Conservation (phyloP, 2,113 vertebrate species). For the Phyllostomus discolor region DNA sequence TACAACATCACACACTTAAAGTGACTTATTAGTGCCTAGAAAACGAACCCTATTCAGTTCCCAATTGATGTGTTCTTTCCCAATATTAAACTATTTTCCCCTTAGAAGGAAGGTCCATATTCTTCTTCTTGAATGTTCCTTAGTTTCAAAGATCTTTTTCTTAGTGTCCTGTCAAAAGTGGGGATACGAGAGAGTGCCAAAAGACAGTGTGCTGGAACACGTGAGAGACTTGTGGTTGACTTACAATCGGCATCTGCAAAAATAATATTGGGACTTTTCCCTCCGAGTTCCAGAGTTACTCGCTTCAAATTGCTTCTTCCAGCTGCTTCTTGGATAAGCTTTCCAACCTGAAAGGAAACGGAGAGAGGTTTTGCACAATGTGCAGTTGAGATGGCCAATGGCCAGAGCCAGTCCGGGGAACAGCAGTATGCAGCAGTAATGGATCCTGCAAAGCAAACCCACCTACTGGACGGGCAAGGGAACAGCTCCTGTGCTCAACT, state of each 20-base stretch:
- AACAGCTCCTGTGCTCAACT: background rate
- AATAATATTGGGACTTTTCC: constrained; percentile 99
- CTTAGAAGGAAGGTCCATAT: background rate
- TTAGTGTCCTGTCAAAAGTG: background rate
- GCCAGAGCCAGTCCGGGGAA: constrained; percentile 72
- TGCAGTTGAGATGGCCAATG: background rate
- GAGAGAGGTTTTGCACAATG: constrained; percentile 76
- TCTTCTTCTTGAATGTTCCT: background rate
- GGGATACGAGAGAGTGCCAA: background rate
- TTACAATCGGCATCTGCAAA: constrained; percentile 99
- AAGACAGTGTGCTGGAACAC: background rate
- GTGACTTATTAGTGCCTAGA: background rate
- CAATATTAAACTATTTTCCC: background rate
- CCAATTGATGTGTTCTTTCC: background rate
- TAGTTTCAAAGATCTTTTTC: background rate
- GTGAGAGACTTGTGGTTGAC: constrained; percentile 69
- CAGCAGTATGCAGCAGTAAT: constrained; percentile 73
- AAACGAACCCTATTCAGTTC: background rate
- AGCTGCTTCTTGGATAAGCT: constrained; percentile 98
- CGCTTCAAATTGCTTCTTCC: constrained; percentile 99
- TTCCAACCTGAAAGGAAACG: constrained; percentile 89
- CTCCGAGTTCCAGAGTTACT: constrained; percentile 98
- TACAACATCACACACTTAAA: background rate
- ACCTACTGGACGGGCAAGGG: background rate
- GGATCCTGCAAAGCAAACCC: constrained; percentile 64